A percentile compares a stretch with the other conserved stretches of the same genome.
Evolutionary conservation across 2,113 vertebrate species (phyloP).

Genomic region (Abramis brama): DNA sequence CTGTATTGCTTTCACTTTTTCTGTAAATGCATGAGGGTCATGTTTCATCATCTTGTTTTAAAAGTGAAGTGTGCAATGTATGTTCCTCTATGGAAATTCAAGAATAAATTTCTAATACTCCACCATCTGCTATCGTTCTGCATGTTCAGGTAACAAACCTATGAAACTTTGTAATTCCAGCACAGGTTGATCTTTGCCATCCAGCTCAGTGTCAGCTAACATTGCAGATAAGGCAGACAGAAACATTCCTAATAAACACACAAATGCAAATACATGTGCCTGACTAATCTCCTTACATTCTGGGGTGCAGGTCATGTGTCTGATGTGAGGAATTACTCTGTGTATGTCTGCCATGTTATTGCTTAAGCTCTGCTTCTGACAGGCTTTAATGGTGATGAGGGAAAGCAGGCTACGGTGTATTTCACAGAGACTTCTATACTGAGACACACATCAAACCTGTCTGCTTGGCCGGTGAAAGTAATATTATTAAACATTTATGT

Average conservation of each 20-base stretch:
- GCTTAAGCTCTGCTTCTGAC: slow-evolving; percentile 42
- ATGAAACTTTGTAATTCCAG: not conserved
- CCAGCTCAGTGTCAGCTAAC: slow-evolving; percentile 32
- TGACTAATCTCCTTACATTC: slow-evolving; percentile 52
- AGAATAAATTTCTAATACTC: not conserved
- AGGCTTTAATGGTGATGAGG: slow-evolving; percentile 46
- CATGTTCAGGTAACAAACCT: not conserved
- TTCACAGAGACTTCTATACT: slow-evolving; percentile 6
- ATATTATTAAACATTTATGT: slow-evolving; percentile 29
- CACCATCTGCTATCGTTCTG: not conserved
- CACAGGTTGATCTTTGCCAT: slow-evolving; percentile 11
- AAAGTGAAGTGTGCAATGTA: not conserved
- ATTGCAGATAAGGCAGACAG: slow-evolving; percentile 22
- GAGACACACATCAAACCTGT: slow-evolving; percentile 33
- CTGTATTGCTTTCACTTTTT: not conserved
- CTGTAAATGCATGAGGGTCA: no score
- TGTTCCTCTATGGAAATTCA: not conserved
- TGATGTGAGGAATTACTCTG: slow-evolving; percentile 48
- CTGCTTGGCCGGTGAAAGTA: not conserved
- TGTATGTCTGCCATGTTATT: slow-evolving; percentile 39
- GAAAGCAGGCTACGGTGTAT: slow-evolving; percentile 17
- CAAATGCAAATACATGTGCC: slow-evolving; percentile 30
- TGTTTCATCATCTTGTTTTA: not conserved
- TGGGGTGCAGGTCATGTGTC: slow-evolving; percentile 41
- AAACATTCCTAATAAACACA: slow-evolving; percentile 14